Base-by-base conservation (phyloP, 1,140 invertebrate genomes). In the Drosophila nigrodunni region DNA sequence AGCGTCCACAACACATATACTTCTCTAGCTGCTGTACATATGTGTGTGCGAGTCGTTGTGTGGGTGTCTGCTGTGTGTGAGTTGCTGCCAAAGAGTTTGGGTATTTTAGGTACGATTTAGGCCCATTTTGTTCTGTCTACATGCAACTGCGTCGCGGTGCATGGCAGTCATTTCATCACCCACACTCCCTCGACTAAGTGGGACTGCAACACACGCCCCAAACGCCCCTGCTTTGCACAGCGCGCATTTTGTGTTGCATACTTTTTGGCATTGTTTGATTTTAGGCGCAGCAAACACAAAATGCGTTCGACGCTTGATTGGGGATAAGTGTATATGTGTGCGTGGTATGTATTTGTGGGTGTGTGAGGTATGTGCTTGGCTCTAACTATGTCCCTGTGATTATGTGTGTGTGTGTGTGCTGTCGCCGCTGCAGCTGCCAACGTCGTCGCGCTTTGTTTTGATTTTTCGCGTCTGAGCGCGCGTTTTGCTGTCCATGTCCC, bases 391-490 rank as follows among this genome's bases (percentile, higher is more conserved):
- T 54, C 13, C 35, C 21, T 54, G 13, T 37, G 15, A 15, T 15
- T 15, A n/a, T 43, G 34, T 75, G 55, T 55, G 30, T 58, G 47
- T 66, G 55, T 60, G 61, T 64, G 46, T 10, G 43, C 49, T 59
- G 34, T 35, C 58, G 66, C 58, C 43, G 67, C 25, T 18, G 58
- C 46, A 35, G 62, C 46, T 43, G 78, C 34, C 69, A 72, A 67
- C 78, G 85, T 77, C 85, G 80, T 89, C 71, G 85, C 86, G 86
- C 85, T 89, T 89, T 89, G 85, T 89, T 89, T 89, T 89, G 85
- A 89, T 89, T 89, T 89, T 90, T 89, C 86, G 85, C 86, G 85
- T 89, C 86, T 79, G 86, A 89, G 85, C 85, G 85, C 85, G 69
- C 81, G 71, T 80, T 55, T 55, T 82, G 78, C 80, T 80, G 74